phyloP scores from a whole-genome alignment of 2,113 vertebrate species.

The Atlantisia rogersi region DNA sequence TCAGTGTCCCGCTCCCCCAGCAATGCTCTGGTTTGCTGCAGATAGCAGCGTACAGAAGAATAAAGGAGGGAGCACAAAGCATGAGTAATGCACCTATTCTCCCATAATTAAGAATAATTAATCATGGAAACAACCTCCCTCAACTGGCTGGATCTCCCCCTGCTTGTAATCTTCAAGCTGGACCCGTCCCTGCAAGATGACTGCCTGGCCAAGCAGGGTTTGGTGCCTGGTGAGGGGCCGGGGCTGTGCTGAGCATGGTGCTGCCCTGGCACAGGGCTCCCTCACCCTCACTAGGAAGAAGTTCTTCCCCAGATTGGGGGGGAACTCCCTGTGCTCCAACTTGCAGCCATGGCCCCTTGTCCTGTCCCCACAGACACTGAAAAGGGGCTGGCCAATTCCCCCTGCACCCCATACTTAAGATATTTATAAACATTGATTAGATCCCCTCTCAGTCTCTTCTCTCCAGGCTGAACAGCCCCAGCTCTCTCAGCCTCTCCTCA shows the following conservation, averaged over 20 bases:
- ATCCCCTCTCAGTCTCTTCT: too few relatives aligned
- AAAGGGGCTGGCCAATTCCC: too few relatives aligned
- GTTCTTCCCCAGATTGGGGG: too few relatives aligned
- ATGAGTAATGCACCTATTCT: neutral
- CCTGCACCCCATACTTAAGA: too few relatives aligned
- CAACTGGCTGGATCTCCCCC: neutral
- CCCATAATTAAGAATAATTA: neutral
- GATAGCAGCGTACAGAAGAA: neutral
- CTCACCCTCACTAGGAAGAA: too few relatives aligned
- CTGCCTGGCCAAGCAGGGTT: fast-evolving
- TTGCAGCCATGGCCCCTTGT: too few relatives aligned
- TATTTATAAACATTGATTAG: too few relatives aligned
- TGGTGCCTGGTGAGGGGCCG: fast-evolving
- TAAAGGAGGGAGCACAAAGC: neutral
- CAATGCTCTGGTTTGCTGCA: neutral
- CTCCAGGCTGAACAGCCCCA: too few relatives aligned
- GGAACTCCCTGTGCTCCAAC: too few relatives aligned
- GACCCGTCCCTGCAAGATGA: too few relatives aligned
- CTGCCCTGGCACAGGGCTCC: neutral
- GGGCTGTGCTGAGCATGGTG: neutral
- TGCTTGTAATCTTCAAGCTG: neutral
- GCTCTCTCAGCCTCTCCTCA: too few relatives aligned
- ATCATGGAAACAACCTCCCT: neutral
- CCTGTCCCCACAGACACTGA: too few relatives aligned
- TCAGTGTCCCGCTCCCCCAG: fast-evolving